These are phyloP conservation scores for Cantharis lateralis DNA, from an alignment of 2,888 invertebrate genomes.

Conservation along the genomic window DNA sequence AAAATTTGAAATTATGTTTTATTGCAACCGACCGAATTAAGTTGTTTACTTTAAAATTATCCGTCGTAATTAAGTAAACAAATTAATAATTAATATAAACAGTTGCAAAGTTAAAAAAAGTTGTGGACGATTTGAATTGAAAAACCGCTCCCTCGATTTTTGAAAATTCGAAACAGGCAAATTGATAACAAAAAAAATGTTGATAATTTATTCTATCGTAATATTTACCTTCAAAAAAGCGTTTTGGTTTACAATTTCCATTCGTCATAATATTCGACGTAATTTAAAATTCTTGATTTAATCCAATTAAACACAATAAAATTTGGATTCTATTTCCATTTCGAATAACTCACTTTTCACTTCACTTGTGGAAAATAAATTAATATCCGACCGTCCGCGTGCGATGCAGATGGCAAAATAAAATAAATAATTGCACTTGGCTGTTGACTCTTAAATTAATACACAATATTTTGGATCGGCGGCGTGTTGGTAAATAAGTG, in stretches of 20 bases:
- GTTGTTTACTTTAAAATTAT: background rate
- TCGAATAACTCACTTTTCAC: background rate
- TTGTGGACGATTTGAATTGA: no score
- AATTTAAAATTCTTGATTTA: background rate
- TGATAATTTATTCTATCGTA: background rate
- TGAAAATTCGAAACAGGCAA: no score
- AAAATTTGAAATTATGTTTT: background rate
- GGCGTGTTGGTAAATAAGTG: background rate
- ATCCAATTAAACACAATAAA: background rate
- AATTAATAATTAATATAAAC: background rate
- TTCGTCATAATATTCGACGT: constrained; percentile 46
- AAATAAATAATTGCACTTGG: background rate
- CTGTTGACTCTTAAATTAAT: background rate
- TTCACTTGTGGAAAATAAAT: background rate
- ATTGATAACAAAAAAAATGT: no score
- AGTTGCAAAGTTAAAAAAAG: no score
- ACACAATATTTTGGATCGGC: background rate
- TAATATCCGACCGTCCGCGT: background rate
- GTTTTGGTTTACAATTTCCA: constrained; percentile 41
- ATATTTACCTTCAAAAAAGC: constrained; percentile 24
- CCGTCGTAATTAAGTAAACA: background rate
- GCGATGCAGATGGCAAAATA: background rate
- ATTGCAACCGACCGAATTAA: no score
- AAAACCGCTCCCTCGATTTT: no score
- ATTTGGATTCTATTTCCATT: background rate